Evolutionary conservation across 2,888 invertebrate genomes (phyloP).

Genomic region (Melieria picta): DNA sequence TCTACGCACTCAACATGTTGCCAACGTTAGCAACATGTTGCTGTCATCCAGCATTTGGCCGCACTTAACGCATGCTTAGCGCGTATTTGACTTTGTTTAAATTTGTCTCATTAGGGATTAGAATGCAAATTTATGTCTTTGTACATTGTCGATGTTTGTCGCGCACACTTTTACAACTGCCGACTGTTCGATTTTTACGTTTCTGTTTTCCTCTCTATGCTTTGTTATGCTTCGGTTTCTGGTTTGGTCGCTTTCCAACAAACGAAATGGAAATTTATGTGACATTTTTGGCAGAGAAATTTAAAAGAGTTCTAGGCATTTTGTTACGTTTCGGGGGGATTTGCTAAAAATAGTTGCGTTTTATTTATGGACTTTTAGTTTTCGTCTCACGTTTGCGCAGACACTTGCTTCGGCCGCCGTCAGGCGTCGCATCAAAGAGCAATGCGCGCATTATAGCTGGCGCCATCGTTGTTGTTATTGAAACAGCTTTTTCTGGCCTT

Average conservation of each 20-base stretch:
- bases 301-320: not conserved
- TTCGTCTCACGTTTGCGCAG: not conserved
- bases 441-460: constrained; percentile 3
- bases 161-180: not conserved
- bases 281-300: constrained; percentile 11
- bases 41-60: not conserved
- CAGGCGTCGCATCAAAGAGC: not conserved
- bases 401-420: too few species aligned
- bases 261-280: constrained; percentile 29
- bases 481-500: too few species aligned
- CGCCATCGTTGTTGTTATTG: not conserved
- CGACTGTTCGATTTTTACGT: constrained; percentile 6
- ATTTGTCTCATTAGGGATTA: constrained; percentile 11
- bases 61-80: not conserved
- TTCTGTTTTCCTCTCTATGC: not conserved
- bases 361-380: constrained; percentile 20
- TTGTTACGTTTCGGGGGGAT: too few species aligned
- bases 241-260: constrained; percentile 11
- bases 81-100: constrained; percentile 6
- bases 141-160: too few species aligned
- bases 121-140: constrained; percentile 18
- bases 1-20: not conserved
- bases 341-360: constrained; percentile 20
- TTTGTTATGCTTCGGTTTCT: not conserved
- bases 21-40: constrained; percentile 12